A percentile compares a stretch with the other conserved stretches of the same genome.
These are phyloP conservation scores for Grapholita molesta DNA, from an alignment of 1,140 invertebrate species.

Conservation along the genomic window DNA sequence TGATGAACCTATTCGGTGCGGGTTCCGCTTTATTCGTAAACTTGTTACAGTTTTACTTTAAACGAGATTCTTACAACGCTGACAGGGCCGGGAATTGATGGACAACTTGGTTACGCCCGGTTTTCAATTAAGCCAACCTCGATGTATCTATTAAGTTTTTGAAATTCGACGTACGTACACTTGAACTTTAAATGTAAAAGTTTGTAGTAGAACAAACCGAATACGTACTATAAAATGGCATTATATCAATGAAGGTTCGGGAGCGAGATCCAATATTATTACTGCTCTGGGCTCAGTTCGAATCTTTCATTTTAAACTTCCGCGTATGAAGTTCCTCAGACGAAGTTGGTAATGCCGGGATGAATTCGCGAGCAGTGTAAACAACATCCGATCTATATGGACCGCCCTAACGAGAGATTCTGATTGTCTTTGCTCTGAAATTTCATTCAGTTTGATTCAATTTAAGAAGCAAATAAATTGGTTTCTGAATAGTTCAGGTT, in stretches of 20 bases:
- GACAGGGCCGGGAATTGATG: not conserved
- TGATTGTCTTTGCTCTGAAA: slow-evolving; percentile 19
- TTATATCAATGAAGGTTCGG: slow-evolving; percentile 1
- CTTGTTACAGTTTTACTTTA: not conserved
- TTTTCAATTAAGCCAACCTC: not conserved
- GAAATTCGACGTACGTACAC: not conserved
- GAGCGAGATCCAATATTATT: slow-evolving; percentile 28
- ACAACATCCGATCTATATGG: slow-evolving; percentile 28
- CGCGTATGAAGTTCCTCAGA: slow-evolving; percentile 26
- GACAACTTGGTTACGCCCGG: not conserved
- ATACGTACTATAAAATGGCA: slow-evolving; percentile 6
- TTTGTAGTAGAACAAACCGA: not conserved
- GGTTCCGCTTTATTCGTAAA: not conserved
- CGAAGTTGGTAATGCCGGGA: slow-evolving; percentile 19
- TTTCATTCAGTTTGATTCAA: slow-evolving; percentile 15
- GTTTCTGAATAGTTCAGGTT: not conserved
- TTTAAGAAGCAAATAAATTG: slow-evolving; percentile 15
- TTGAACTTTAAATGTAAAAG: not conserved
- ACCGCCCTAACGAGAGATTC: slow-evolving; percentile 21
- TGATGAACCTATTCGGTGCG: not conserved
- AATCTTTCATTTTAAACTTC: slow-evolving; percentile 48
- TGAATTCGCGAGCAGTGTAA: slow-evolving; percentile 34
- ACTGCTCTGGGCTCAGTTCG: slow-evolving; percentile 23
- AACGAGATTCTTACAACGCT: not conserved
- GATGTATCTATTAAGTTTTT: not conserved